Conservation (phyloP, 30 jellyfish, hydroid and myxozoan genomes). For the Turritopsis rubra region DNA sequence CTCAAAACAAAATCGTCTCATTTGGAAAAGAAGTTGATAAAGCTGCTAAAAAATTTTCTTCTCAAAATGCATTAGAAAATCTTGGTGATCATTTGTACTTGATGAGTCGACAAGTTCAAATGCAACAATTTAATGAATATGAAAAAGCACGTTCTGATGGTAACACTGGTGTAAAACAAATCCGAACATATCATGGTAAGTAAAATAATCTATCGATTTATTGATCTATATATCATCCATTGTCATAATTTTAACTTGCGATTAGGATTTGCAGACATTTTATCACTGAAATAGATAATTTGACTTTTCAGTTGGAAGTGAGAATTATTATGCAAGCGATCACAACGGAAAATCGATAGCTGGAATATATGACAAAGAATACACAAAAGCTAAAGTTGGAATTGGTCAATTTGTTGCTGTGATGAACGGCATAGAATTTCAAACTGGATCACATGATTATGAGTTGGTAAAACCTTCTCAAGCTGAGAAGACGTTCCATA, state of each 20-base stretch:
- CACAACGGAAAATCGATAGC: constrained; percentile 1
- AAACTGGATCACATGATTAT: neutral
- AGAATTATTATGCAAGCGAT: neutral
- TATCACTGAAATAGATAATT: neutral
- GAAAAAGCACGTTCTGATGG: constrained; percentile 30
- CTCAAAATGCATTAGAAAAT: neutral
- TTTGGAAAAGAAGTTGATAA: neutral
- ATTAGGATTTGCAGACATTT: neutral
- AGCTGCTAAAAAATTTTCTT: neutral
- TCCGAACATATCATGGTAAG: neutral
- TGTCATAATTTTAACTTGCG: neutral
- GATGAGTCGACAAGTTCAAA: constrained; percentile 14
- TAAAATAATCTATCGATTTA: neutral
- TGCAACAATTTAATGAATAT: constrained; percentile 17
- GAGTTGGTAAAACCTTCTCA: neutral
- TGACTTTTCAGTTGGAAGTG: neutral
- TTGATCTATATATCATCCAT: too few species aligned
- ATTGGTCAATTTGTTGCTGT: constrained; percentile 17
- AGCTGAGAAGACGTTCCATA: neutral
- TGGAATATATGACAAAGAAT: constrained; percentile 7
- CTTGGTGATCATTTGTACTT: constrained; percentile 9
- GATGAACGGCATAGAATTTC: constrained; percentile 16
- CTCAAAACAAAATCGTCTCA: neutral
- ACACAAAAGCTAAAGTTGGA: neutral
- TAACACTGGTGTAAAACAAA: constrained; percentile 18